A percentile compares a stretch with the other conserved stretches of the same genome.
These are phyloP conservation scores for Agrotis puta DNA, from an alignment of 2,888 invertebrate species.

Conservation along the genomic window DNA sequence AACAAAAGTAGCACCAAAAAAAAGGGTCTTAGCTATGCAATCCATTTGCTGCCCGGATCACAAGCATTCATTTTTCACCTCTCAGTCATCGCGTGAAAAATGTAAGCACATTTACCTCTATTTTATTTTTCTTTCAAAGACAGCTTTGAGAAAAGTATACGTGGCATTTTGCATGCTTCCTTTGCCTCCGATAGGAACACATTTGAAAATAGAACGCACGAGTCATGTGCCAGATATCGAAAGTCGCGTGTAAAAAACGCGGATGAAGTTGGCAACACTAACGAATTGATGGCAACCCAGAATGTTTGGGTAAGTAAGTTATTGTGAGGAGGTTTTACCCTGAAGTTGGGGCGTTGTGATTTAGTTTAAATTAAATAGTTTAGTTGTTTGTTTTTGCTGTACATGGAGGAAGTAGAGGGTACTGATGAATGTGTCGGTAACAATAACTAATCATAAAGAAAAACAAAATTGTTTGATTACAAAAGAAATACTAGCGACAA, in stretches of 20 bases:
- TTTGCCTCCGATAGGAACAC: constrained; percentile 38
- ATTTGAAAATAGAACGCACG: constrained; percentile 48
- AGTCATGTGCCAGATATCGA: constrained; percentile 42
- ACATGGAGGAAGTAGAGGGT: no score
- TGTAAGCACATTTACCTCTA: constrained; percentile 19
- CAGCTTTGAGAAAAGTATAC: constrained; percentile 36
- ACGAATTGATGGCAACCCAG: constrained; percentile 36
- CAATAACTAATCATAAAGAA: not conserved
- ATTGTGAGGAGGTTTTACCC: constrained; percentile 27
- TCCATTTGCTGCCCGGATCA: constrained; percentile 33
- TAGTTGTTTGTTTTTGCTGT: not conserved
- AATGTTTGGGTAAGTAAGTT: constrained; percentile 40
- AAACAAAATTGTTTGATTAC: not conserved
- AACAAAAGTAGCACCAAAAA: not conserved
- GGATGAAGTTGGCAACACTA: constrained; percentile 51
- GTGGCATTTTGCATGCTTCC: constrained; percentile 36
- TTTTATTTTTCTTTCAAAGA: constrained; percentile 42
- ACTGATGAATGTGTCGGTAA: not conserved
- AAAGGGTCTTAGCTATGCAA: constrained; percentile 28
- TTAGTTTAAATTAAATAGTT: constrained; percentile 34
- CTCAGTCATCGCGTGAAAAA: constrained; percentile 36
- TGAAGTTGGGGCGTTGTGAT: constrained; percentile 16
- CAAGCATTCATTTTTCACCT: constrained; percentile 42
- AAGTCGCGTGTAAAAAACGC: constrained; percentile 44
- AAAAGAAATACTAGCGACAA: no score